Percentiles rank a stretch among this genome's conserved stretches.
Evolutionary conservation across 2,888 invertebrate genomes (phyloP).

Genomic region (Pharmacophagus antenor): DNA sequence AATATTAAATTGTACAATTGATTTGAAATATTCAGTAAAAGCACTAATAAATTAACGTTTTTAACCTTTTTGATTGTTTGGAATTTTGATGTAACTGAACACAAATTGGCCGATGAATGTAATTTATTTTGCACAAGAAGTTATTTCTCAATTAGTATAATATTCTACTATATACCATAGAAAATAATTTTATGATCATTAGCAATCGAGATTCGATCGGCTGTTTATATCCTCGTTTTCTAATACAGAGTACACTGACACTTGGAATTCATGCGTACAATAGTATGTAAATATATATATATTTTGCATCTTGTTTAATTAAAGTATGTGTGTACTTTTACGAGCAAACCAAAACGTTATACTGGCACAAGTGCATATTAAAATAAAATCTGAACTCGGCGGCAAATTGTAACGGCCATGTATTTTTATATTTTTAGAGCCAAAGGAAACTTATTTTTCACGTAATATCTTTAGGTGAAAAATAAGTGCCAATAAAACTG

Average conservation of each 20-base stretch:
- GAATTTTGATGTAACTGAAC: not conserved
- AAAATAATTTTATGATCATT: slow-evolving; percentile 34
- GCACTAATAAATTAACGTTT: not conserved
- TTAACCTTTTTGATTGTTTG: not conserved
- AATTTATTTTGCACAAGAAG: too few relatives aligned
- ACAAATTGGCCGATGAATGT: too few relatives aligned
- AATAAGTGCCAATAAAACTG: too few relatives aligned
- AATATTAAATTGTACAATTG: not conserved
- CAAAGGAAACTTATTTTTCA: too few relatives aligned
- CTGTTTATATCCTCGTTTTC: slow-evolving; percentile 42
- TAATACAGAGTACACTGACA: slow-evolving; percentile 45
- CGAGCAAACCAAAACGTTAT: too few relatives aligned
- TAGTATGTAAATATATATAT: not conserved
- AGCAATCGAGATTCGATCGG: slow-evolving; percentile 40
- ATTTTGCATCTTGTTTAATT: not conserved
- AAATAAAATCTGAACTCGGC: too few relatives aligned
- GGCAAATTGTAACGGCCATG: too few relatives aligned
- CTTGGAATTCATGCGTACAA: slow-evolving; percentile 25
- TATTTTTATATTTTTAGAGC: too few relatives aligned
- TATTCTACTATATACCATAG: slow-evolving; percentile 3
- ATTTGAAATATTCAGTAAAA: not conserved
- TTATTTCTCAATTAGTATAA: not conserved
- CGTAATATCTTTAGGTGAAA: too few relatives aligned
- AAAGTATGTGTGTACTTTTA: too few relatives aligned
- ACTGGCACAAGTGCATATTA: too few relatives aligned